Evolutionary conservation across 1,140 invertebrate genomes (phyloP).

Genomic region (Ditylenchus dipsaci): DNA sequence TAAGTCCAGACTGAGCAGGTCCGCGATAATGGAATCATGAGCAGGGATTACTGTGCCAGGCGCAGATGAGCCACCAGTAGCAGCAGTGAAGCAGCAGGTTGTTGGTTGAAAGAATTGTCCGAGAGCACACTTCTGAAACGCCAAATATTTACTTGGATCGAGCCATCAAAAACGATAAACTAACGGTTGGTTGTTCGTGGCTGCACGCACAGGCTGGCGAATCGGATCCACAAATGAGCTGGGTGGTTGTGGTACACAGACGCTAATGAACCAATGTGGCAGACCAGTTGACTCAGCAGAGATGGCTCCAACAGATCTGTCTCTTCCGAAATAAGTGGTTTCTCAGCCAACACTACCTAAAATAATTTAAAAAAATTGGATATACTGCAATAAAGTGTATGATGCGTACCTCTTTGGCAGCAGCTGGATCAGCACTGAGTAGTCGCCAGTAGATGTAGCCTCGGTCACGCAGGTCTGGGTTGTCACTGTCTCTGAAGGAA

Average conservation of each 20-base stretch:
- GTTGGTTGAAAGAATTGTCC: background rate
- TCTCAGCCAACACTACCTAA: constrained; percentile 84
- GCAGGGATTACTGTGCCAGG: constrained; percentile 74
- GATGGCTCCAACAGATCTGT: constrained; percentile 97
- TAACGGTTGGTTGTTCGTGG: background rate
- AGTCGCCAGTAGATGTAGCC: constrained; percentile 99
- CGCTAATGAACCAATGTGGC: constrained; percentile 94
- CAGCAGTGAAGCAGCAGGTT: background rate
- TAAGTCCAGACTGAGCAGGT: constrained; percentile 85
- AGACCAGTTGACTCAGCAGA: constrained; percentile 92
- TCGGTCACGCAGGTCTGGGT: constrained; percentile 93
- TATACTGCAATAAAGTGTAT: background rate
- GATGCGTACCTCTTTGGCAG: constrained; percentile 81
- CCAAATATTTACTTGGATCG: background rate
- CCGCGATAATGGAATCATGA: constrained; percentile 91
- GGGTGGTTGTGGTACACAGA: constrained; percentile 98
- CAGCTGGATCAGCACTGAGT: constrained; percentile 93
- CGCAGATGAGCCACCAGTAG: constrained; percentile 25
- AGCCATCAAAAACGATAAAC: background rate
- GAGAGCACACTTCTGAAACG: background rate
- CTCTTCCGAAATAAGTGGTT: constrained; percentile 97
- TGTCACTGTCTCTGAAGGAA: constrained; percentile 77
- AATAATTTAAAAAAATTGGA: background rate
- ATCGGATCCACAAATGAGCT: constrained; percentile 88
- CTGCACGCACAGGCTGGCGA: constrained; percentile 60